Evolutionary conservation across 2,113 vertebrate species (phyloP).

Genomic region (Caranx ignobilis): DNA sequence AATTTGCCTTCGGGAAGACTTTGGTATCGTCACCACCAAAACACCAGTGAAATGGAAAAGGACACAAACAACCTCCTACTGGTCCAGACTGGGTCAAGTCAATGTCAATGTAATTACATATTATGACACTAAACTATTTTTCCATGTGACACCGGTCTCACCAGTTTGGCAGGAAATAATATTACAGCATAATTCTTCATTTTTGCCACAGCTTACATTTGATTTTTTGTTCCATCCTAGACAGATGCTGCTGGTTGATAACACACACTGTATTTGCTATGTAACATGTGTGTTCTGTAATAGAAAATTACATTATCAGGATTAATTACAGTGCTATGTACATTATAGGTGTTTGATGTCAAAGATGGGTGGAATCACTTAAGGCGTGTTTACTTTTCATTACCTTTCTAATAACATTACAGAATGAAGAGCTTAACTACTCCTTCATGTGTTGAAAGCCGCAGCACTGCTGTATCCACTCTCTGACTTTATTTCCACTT

Average conservation of each 20-base stretch:
- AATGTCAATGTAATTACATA: neutral
- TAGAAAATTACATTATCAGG: neutral
- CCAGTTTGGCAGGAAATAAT: neutral
- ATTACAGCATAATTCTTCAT: neutral
- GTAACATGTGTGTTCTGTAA: neutral
- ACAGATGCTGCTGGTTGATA: slow-evolving; percentile 19
- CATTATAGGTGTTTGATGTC: slow-evolving; percentile 8
- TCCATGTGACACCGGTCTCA: neutral
- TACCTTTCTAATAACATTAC: slow-evolving; percentile 3
- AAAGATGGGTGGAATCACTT: slow-evolving; percentile 9
- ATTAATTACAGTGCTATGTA: neutral
- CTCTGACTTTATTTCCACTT: slow-evolving; percentile 11
- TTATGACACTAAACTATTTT: neutral
- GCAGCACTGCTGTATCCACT: neutral
- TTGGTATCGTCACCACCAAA: neutral
- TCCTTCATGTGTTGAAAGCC: neutral
- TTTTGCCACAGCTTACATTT: neutral
- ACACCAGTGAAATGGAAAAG: slow-evolving; percentile 8
- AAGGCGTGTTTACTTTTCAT: neutral
- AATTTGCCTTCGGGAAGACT: slow-evolving; percentile 25
- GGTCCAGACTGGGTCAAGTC: neutral
- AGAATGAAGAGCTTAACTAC: slow-evolving; percentile 16
- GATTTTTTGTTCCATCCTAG: neutral
- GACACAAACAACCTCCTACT: neutral
- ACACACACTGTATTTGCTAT: neutral